phyloP scores from a whole-genome alignment of 2,113 vertebrate species.

The Emydocephalus ijimae region DNA sequence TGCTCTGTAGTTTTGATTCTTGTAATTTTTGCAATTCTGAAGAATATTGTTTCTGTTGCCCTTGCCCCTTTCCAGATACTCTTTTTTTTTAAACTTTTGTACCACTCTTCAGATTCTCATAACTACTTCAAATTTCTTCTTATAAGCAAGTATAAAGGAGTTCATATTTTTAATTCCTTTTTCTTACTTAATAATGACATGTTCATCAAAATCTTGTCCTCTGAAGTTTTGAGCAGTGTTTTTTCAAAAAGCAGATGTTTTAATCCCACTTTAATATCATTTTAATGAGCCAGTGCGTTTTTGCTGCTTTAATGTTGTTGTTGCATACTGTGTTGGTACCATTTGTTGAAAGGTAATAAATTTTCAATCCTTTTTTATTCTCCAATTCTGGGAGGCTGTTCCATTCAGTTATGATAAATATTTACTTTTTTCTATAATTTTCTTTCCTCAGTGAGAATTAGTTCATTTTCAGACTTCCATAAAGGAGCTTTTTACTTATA shows the following conservation, averaged over 20 bases:
- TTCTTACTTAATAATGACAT: neutral
- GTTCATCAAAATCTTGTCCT: neutral
- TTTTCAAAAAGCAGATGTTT: neutral
- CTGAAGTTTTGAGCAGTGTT: neutral
- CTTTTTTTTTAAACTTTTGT: neutral
- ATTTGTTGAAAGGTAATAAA: neutral
- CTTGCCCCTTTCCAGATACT: neutral
- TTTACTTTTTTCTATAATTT: neutral
- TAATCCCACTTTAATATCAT: neutral
- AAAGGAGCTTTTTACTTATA: neutral
- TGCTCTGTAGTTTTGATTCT: neutral
- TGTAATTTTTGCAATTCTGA: neutral
- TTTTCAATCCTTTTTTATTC: neutral
- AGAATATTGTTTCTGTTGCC: neutral
- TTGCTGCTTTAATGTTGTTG: neutral
- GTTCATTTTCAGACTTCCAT: neutral
- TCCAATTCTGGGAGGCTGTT: neutral
- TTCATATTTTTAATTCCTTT: neutral
- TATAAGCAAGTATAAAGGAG: neutral
- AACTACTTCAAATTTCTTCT: neutral
- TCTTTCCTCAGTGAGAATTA: neutral
- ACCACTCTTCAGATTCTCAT: neutral
- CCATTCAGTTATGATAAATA: neutral
- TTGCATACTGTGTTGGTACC: neutral
- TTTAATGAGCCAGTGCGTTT: neutral